Base-by-base conservation (phyloP, 2,113 vertebrate species). In the Aspiorhynchus laticeps region DNA sequence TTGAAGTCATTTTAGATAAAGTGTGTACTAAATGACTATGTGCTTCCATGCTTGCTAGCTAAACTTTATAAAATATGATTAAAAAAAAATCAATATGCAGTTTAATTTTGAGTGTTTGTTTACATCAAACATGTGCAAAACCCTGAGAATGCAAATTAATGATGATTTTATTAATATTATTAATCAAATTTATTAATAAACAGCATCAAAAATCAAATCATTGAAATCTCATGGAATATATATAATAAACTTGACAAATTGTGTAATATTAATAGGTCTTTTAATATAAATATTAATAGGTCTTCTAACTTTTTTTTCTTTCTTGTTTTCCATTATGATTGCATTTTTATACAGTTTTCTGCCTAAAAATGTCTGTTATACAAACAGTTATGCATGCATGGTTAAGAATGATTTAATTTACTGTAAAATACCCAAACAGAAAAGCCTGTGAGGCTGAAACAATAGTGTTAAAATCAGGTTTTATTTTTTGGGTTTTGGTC, bases 51-150 rank as follows among this genome's bases (percentile, higher is more conserved):
- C 41, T 76, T 78, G 17, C 26, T 78, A 31, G 69, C 36, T 41
- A n/a, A 19, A 33, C 28, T 53, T 78, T 21, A 33, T 12, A 24
- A 51, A 26, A 43, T 59, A 43, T 19, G 12, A 2, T 51, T 46
- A 0, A 15, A 36, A 38, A 31, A 5, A 15, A 26, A 43, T n/a
- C n/a, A n/a, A n/a, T n/a, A n/a, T n/a, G n/a, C n/a, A n/a, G n/a
- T n/a, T n/a, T n/a, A n/a, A n/a, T n/a, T n/a, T n/a, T n/a, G n/a
- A 75, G 24, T 75, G 24, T 36, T 36, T 71, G 67, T 74, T 73
- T 74, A 43, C 21, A 24, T 41, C 5, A 74, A 48, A 46, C 11
- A 12, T 17, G 0, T 4, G 5, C 6, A 76, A 46, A 76, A 26
- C 11, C 41, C 41, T 46, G 73, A 75, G 24, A 75, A 75, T 46